These are phyloP conservation scores for Cheirogaleus major DNA, from an alignment of 2,797 vertebrate species.

Conservation along the genomic window DNA sequence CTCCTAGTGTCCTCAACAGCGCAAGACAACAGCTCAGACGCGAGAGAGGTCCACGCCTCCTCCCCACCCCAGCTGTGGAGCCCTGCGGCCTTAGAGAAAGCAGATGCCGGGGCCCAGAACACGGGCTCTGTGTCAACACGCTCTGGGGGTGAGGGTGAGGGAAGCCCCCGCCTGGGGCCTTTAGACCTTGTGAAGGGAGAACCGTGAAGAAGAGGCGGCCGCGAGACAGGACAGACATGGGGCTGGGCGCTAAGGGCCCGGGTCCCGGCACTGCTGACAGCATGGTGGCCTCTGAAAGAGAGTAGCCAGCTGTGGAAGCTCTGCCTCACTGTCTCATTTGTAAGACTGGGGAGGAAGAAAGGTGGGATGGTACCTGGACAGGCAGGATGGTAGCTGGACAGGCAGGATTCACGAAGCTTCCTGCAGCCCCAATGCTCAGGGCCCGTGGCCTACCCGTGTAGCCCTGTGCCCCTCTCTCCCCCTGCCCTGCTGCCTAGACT, in stretches of 20 bases:
- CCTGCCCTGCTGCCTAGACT: accelerated
- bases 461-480: background rate
- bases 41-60: background rate
- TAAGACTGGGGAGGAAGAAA: background rate
- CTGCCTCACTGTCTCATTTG: no score
- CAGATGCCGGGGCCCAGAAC: background rate
- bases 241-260: accelerated
- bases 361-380: no score
- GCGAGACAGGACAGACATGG: background rate
- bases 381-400: background rate
- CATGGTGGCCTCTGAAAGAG: background rate
- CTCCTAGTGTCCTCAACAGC: background rate
- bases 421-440: background rate
- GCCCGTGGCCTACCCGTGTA: accelerated
- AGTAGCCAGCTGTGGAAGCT: accelerated
- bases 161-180: background rate
- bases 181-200: background rate
- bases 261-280: background rate
- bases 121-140: background rate
- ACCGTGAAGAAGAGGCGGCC: background rate
- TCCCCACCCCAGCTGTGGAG: background rate
- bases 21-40: background rate
- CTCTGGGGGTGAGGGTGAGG: no score
- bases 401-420: background rate
- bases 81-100: background rate